Evolutionary conservation across 2,113 vertebrate species (phyloP).

Genomic region (Alces alces): DNA sequence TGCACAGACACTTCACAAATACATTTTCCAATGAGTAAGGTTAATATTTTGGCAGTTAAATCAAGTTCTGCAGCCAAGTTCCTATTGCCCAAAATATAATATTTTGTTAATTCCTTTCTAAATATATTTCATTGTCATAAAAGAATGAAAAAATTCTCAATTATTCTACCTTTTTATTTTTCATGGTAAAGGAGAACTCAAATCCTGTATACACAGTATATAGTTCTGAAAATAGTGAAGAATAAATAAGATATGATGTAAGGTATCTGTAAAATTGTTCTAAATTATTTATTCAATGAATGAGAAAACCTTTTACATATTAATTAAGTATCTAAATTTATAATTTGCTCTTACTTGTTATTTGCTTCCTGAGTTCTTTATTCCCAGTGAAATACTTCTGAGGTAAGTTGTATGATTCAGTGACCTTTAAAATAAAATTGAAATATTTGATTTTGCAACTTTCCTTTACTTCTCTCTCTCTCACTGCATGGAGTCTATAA

Average conservation of each 20-base stretch:
- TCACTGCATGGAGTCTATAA: conserved; percentile 11
- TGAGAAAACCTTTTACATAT: neutral
- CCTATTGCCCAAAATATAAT: neutral
- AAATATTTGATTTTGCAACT: conserved; percentile 50
- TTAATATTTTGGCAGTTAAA: neutral
- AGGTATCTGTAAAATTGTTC: neutral
- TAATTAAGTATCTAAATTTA: neutral
- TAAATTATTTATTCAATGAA: neutral
- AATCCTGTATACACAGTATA: neutral
- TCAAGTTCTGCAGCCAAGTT: neutral
- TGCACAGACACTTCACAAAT: neutral
- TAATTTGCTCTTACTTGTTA: neutral
- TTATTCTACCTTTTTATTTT: neutral
- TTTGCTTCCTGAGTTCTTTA: neutral
- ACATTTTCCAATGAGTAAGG: neutral
- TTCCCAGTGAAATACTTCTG: neutral
- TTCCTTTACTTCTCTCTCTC: conserved; percentile 17
- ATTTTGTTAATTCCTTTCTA: neutral
- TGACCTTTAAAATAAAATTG: conserved; percentile 37
- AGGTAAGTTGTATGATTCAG: neutral
- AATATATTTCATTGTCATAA: neutral
- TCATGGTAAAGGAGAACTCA: neutral
- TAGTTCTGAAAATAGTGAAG: neutral
- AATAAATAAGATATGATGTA: neutral
- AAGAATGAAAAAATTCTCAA: neutral